A percentile compares a stretch with the other conserved stretches of the same genome.
Evolutionary conservation across 2,113 vertebrate species (phyloP).

Genomic region (Dromaius novaehollandiae): DNA sequence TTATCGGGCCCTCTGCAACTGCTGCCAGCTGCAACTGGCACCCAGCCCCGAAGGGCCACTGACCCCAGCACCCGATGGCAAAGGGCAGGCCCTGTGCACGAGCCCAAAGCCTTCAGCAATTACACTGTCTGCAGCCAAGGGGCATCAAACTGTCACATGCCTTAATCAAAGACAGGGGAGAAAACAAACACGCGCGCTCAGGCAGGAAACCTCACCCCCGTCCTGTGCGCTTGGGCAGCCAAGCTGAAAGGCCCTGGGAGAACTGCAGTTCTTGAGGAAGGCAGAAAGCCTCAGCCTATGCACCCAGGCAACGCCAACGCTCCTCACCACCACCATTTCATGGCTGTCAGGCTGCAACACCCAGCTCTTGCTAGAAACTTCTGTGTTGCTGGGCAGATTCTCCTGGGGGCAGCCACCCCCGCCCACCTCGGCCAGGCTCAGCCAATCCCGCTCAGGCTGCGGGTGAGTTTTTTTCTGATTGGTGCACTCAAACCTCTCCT

Average conservation of each 20-base stretch:
- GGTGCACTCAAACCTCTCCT: rapidly evolving
- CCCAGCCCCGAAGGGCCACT: neutral
- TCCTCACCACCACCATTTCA: rapidly evolving
- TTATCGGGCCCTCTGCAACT: neutral
- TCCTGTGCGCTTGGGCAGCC: rapidly evolving
- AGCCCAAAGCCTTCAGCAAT: neutral
- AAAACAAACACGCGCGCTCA: rapidly evolving
- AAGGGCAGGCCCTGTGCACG: rapidly evolving
- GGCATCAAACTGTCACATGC: rapidly evolving
- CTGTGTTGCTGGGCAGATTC: neutral
- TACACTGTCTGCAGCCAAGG: rapidly evolving
- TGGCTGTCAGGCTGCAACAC: too few relatives aligned
- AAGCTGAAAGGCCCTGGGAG: rapidly evolving
- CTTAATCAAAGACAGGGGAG: too few relatives aligned
- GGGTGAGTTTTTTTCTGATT: neutral
- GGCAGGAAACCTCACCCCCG: neutral
- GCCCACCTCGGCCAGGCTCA: neutral
- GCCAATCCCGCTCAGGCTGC: neutral
- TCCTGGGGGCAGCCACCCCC: neutral
- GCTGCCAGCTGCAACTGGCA: neutral
- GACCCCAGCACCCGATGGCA: neutral
- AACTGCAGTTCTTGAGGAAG: rapidly evolving
- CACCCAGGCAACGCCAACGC: too few relatives aligned
- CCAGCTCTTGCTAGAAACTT: neutral
- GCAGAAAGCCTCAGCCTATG: rapidly evolving